Base-by-base conservation (phyloP, 2,113 vertebrate genomes). In the Ailuropoda melanoleuca region DNA sequence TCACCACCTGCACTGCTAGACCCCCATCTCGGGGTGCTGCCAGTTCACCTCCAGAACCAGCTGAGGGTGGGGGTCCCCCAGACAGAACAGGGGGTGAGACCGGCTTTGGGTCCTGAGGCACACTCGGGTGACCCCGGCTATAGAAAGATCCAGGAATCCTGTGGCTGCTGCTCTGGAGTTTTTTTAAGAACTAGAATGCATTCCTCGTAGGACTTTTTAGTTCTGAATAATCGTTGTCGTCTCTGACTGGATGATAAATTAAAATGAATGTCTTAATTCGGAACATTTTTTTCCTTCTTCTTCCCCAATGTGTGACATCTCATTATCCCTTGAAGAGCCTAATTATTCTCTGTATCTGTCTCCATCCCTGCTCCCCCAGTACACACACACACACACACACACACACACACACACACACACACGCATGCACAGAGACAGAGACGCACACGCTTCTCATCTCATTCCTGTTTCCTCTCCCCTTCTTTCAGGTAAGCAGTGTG, bases 401-500 rank as follows among this genome's bases (percentile, higher is more conserved):
- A 46, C 68, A 70, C n/a, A 70, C n/a, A 70, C 9, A 37, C n/a
- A 23, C 37, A 87, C 34, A 50, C 15, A 55, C 19, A 55, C 4
- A 17, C 1, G 3, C 31, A 9, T 21, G 17, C 60, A 29, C n/a
- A 46, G 3, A 55, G 1, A 31, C 1, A 10, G 10, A 48, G 21
- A 74, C 5, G 34, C 64, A 29, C 53, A 26, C 23, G 0, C 17
- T 3, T 23, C 19, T 83, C 37, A 39, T 55, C 66, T 64, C 46
- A 4, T 75, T 48, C 31, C 43, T 48, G 60, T 66, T 60, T 39
- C 9, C 23, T 64, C 17, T 43, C 50, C 8, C 24, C 95, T 46
- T 75, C 53, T 4, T 0, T 55, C 97, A 99, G 99, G 99, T 85
- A 92, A n/a, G 43, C 98, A 24, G 29, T 99, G 99, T 98, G 98